These are phyloP conservation scores for Vollenhovia emeryi DNA, from an alignment of 1,140 invertebrate species.

Conservation along the genomic window DNA sequence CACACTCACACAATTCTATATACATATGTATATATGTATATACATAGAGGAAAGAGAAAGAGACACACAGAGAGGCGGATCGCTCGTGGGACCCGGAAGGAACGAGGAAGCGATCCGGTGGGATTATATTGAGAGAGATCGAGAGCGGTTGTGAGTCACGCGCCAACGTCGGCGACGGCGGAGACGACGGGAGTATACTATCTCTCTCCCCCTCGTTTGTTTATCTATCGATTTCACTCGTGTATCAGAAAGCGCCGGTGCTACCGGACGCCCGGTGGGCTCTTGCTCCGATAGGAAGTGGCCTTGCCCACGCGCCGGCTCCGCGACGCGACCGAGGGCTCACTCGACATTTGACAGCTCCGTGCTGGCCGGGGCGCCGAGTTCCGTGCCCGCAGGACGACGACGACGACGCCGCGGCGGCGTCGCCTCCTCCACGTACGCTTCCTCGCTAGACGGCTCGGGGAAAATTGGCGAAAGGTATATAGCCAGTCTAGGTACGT, in stretches of 20 bases:
- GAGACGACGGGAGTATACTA: background rate
- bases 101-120: background rate
- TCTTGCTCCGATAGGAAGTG: slow-evolving; percentile 34
- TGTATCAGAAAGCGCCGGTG: slow-evolving; percentile 43
- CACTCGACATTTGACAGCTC: background rate
- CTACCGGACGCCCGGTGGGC: slow-evolving; percentile 28
- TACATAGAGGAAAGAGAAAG: background rate
- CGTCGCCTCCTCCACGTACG: background rate
- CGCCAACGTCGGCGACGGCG: background rate
- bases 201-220: slow-evolving; percentile 17
- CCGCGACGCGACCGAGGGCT: background rate
- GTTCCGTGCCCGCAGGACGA: background rate
- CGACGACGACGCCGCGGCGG: too few species aligned
- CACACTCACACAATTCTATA: background rate
- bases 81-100: background rate
- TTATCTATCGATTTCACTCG: slow-evolving; percentile 43
- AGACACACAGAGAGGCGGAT: too few species aligned
- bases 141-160: slow-evolving; percentile 6
- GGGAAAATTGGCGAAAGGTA: slow-evolving; percentile 22
- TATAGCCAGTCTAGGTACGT: slow-evolving; percentile 25
- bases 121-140: background rate
- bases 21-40: background rate
- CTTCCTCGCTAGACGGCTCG: background rate
- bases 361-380: background rate
- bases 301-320: slow-evolving; percentile 52